Evolutionary conservation across 2,113 vertebrate genomes (phyloP), one percentile per base, ranked within the genome.

Genomic region (Percina caprodes): DNA sequence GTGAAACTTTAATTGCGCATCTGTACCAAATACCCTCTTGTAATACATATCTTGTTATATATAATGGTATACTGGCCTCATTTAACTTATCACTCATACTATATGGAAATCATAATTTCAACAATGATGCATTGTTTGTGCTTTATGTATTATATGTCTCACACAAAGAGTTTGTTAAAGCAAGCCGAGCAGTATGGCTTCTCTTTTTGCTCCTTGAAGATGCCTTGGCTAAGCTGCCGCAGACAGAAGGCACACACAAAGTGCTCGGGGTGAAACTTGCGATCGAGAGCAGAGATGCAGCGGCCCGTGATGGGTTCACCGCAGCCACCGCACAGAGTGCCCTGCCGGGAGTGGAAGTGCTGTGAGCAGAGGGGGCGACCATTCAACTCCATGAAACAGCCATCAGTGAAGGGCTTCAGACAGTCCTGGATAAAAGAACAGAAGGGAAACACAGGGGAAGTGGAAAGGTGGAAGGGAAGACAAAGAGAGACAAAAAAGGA

Each of bases 211-310:
- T 99, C 97, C 1, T 84, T 94, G 89, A 97, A 96, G 82, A 96
- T 85, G 26, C 98, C 97, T 66, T 98, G 97, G 6, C 93, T 95
- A 91, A 99, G 93, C 92, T 94, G 96, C 1, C 92, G 84, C 85
- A 96, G 94, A 85, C 98, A 99, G 91, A 97, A 97, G 65, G 96
- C 79, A 0, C 98, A 99, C 69, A 96, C 80, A 6, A 99, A 99
- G 90, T 99, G 97, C 94, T 99, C 97, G 0, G 97, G 97, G 81
- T 99, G 97, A 93, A 97, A 99, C 86, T 91, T 97, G 92, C 67
- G 91, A 21, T 94, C 95, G 0, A 95, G 67, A 1, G 96, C 97
- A 0, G 96, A 93, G 90, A 98, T 71, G 87, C 97, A 97, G 86
- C 96, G 96, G 67, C 97, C 95, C 0, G 79, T 86, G 88, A 99